Base-by-base conservation (phyloP, 2,888 invertebrate species). In the Standfussiana lucernea region DNA sequence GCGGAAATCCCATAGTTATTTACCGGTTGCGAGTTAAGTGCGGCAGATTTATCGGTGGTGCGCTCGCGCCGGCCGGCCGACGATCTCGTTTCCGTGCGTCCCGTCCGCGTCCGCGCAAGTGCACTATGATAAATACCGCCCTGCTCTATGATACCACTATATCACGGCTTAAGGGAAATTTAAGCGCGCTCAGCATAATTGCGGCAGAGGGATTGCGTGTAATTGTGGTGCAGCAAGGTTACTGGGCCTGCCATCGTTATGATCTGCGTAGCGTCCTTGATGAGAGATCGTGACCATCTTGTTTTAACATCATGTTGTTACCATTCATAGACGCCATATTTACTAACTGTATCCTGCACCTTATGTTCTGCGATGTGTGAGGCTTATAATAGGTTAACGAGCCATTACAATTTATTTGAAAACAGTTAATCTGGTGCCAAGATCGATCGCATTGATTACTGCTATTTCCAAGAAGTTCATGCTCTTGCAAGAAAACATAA, bases 1-100 rank as follows among this genome's bases (percentile, higher is more conserved):
- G 95, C 96, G 96, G 96, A 96, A 96, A 96, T 96, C 96, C 95
- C 95, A 95, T 96, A 95, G 96, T 96, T 96, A 96, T 96, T 96
- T 96, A 96, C 96, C 96, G 96, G 96, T 96, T 95, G 96, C 95
- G 95, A 95, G 95, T 94, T 96, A 96, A 96, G 95, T 95, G 96
- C 96, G 94, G 95, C 95, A 95, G 96, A 96, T 96, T 96, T 96
- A 96, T 96, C 96, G 95, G 93, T 90, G 86, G 90, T 90, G 93
- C 91, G 93, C 93, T 91, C 89, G 93, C 92, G 92, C 89, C 85
- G 87, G 89, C 91, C 91, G 90, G 90, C 90, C 92, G 95, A 94
- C 95, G 95, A 95, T 96, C 96, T 95, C 93, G 94, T 96, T 95
- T 95, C 95, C 93, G 90, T 92, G 92, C 93, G 93, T 93, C 93